A percentile compares a stretch with the other conserved stretches of the same genome.
Conservation (phyloP, 2,113 vertebrate species). For the Halichoeres trimaculatus region DNA sequence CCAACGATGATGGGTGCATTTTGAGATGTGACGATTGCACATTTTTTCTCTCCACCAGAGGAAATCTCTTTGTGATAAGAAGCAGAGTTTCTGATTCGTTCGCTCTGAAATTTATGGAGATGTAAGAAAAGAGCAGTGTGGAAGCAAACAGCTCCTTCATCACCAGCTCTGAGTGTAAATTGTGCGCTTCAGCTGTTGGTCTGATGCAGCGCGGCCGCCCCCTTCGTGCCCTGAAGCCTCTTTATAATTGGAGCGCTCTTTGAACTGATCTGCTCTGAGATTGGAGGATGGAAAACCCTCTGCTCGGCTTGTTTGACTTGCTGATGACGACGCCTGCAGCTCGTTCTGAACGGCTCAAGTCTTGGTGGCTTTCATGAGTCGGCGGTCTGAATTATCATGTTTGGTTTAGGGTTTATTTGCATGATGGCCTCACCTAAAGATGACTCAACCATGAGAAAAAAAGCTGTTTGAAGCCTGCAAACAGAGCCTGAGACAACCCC, state of each 20-base stretch:
- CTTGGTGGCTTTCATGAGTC: conserved; percentile 8
- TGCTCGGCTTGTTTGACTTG: conserved; percentile 41
- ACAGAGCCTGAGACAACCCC: neutral
- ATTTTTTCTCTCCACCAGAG: neutral
- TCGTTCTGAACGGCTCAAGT: conserved; percentile 9
- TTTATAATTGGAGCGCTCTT: conserved; percentile 67
- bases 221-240: conserved; percentile 50
- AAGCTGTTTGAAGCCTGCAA: neutral
- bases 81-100: neutral
- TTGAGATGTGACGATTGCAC: neutral
- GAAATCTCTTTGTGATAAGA: neutral
- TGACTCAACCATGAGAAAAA: neutral
- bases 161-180: conserved; percentile 32
- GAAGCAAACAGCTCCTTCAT: conserved; percentile 37
- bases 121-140: conserved; percentile 9
- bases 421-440: conserved; percentile 9
- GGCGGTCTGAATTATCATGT: neutral
- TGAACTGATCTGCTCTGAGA: conserved; percentile 59
- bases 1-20: no score
- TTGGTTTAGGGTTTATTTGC: conserved; percentile 3
- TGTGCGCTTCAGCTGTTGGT: conserved; percentile 33
- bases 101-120: conserved; percentile 9
- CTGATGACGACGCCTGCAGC: conserved; percentile 48
- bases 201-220: conserved; percentile 7
- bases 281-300: conserved; percentile 54